Conservation (phyloP, 2,797 vertebrate species). For the Chiloscyllium punctatum region DNA sequence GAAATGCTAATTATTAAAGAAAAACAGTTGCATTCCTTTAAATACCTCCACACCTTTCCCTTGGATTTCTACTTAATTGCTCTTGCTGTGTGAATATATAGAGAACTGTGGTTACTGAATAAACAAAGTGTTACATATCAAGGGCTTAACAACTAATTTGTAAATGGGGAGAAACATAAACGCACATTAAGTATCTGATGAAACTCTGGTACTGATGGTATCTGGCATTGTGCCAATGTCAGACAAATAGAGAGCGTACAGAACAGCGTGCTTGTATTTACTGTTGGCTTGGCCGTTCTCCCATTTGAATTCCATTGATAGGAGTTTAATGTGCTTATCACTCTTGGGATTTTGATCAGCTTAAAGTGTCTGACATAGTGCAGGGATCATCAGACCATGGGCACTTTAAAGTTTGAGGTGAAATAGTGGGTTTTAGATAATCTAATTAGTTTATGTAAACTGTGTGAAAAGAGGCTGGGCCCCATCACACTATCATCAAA, state of each 20-base stretch:
- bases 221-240: conserved; percentile 59
- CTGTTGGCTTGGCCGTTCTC: conserved; percentile 62
- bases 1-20: conserved; percentile 54
- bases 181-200: conserved; percentile 50
- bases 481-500: neutral
- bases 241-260: conserved; percentile 55
- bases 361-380: conserved; percentile 62
- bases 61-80: conserved; percentile 50
- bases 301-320: conserved; percentile 67
- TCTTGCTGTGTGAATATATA: conserved; percentile 45
- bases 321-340: conserved; percentile 74
- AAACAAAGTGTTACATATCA: conserved; percentile 42
- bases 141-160: conserved; percentile 48
- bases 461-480: conserved; percentile 42
- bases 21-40: conserved; percentile 53
- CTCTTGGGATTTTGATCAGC: conserved; percentile 61
- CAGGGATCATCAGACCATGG: conserved; percentile 58
- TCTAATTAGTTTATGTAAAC: conserved; percentile 58
- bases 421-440: conserved; percentile 51
- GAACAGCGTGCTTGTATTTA: conserved; percentile 48
- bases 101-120: conserved; percentile 41
- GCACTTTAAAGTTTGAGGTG: conserved; percentile 59
- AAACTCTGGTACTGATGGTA: conserved; percentile 53
- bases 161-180: conserved; percentile 44
- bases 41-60: conserved; percentile 46